A percentile compares a stretch with the other conserved stretches of the same genome.
These are phyloP conservation scores for Atherinomorus stipes DNA, from an alignment of 2,113 vertebrate species.

Conservation along the genomic window DNA sequence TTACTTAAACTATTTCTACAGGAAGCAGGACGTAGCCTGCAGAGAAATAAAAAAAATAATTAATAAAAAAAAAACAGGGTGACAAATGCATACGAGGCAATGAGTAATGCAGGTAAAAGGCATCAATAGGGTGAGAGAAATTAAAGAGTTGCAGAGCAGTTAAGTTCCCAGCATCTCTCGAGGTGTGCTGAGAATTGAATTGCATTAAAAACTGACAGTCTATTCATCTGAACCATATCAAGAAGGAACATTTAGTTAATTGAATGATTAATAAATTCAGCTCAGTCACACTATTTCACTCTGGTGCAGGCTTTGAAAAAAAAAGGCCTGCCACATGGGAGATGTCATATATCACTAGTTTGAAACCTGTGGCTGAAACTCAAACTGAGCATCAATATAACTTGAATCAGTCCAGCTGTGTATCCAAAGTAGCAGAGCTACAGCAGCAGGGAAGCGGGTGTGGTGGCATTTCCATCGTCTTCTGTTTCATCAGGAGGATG, in stretches of 20 bases:
- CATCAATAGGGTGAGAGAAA: slow-evolving; percentile 47
- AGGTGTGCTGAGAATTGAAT: slow-evolving; percentile 90
- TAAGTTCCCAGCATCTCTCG: slow-evolving; percentile 89
- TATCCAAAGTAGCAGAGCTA: slow-evolving; percentile 1
- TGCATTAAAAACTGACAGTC: slow-evolving; percentile 98
- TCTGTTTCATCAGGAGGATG: slow-evolving; percentile 35
- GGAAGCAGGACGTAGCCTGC: slow-evolving; percentile 19
- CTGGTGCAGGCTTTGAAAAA: slow-evolving; percentile 69
- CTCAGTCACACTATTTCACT: slow-evolving; percentile 98
- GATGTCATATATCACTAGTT: slow-evolving; percentile 71
- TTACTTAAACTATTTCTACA: slow-evolving; percentile 30
- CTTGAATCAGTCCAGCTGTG: slow-evolving; percentile 19
- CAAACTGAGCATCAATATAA: slow-evolving; percentile 19
- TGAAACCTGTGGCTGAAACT: slow-evolving; percentile 43
- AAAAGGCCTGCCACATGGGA: slow-evolving; percentile 78
- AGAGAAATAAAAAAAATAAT: slow-evolving; percentile 51
- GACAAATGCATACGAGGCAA: slow-evolving; percentile 46
- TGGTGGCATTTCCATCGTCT: too few relatives aligned
- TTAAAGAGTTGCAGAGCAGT: slow-evolving; percentile 68
- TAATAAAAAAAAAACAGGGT: slow-evolving; percentile 21
- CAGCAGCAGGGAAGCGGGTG: background rate
- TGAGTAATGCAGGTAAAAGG: slow-evolving; percentile 64
- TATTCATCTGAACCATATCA: slow-evolving; percentile 96
- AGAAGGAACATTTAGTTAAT: slow-evolving; percentile 99
- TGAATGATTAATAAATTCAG: slow-evolving; percentile 99